phyloP scores from a whole-genome alignment of 92 coral and sea anemone species.

The Parazoanthus swiftii region DNA sequence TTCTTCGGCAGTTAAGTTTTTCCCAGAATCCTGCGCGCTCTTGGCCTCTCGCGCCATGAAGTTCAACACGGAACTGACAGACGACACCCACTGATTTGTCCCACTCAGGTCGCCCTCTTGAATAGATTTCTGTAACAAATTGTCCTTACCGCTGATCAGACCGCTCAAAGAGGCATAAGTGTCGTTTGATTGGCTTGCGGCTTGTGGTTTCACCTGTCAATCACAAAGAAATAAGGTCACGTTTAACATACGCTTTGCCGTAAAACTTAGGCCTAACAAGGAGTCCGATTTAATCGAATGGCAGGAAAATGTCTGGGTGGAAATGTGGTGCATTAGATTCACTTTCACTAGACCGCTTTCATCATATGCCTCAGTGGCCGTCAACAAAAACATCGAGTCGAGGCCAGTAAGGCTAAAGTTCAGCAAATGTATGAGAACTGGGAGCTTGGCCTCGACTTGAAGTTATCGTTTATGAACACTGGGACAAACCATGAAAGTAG shows the following conservation, averaged over 20 bases:
- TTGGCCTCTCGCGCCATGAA: slow-evolving; percentile 31
- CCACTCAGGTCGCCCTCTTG: slow-evolving; percentile 54
- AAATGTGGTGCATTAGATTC: too few relatives aligned
- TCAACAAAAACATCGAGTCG: too few relatives aligned
- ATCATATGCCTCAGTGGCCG: too few relatives aligned
- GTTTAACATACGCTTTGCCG: neutral
- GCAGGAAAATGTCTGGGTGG: too few relatives aligned
- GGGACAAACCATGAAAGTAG: too few relatives aligned
- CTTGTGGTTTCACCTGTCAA: neutral
- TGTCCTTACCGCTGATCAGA: slow-evolving; percentile 19
- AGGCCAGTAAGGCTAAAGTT: too few relatives aligned
- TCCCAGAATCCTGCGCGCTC: slow-evolving; percentile 12
- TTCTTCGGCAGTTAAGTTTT: slow-evolving; percentile 15
- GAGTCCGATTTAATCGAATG: too few relatives aligned
- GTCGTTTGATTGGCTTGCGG: neutral
- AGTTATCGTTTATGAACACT: too few relatives aligned
- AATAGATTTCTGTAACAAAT: slow-evolving; percentile 47
- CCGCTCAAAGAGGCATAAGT: neutral
- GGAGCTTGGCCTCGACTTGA: too few relatives aligned
- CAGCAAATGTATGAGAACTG: too few relatives aligned
- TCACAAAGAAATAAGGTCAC: neutral
- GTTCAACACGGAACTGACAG: slow-evolving; percentile 59
- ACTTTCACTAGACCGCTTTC: too few relatives aligned
- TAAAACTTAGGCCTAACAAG: too few relatives aligned
- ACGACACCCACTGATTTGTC: slow-evolving; percentile 44